These are phyloP conservation scores for Daphoenositta chrysoptera DNA, from an alignment of 2,113 vertebrate species.

Conservation along the genomic window DNA sequence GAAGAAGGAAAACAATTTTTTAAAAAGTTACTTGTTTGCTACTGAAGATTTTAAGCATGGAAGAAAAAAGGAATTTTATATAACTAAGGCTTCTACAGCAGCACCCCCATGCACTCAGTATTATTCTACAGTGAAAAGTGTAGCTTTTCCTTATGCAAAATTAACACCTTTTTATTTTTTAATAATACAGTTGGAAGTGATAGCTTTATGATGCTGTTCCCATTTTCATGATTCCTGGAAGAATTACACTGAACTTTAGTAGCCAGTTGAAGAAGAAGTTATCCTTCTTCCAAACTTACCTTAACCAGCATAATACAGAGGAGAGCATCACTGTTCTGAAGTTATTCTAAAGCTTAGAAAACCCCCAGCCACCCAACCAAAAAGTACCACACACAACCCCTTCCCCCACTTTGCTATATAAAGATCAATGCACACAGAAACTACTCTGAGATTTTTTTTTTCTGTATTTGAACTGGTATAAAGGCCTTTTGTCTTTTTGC, in stretches of 20 bases:
- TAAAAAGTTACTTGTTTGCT: neutral
- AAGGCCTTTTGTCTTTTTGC: neutral
- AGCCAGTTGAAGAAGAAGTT: neutral
- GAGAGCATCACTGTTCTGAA: neutral
- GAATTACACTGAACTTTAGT: neutral
- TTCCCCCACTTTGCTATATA: neutral
- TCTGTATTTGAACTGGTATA: neutral
- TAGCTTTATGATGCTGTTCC: neutral
- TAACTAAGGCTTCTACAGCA: neutral
- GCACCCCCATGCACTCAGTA: neutral
- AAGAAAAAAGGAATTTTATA: neutral
- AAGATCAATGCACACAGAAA: neutral
- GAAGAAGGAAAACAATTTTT: neutral
- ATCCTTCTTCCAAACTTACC: neutral
- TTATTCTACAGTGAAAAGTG: neutral
- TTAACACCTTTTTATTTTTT: neutral
- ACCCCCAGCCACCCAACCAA: neutral
- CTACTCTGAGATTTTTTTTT: neutral
- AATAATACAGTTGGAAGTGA: neutral
- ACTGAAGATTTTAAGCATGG: neutral
- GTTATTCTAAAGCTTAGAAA: neutral
- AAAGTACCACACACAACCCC: neutral
- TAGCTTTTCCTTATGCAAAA: neutral
- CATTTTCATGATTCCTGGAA: neutral
- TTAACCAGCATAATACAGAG: neutral